Conservation (phyloP, 2,113 vertebrate species). For the Tyrannus savana region DNA sequence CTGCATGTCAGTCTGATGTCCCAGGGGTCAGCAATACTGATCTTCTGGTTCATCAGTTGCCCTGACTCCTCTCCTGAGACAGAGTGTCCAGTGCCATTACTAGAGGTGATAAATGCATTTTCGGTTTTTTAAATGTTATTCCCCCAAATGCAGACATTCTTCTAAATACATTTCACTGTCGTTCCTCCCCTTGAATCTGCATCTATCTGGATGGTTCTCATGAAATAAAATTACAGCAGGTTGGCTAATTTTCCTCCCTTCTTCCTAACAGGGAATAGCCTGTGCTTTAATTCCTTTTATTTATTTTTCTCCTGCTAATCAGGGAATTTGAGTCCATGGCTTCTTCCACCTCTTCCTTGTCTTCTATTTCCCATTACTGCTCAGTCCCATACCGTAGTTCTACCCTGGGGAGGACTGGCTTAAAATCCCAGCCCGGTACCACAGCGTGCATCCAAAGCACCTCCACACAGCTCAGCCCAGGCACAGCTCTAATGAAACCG, state of each 20-base stretch:
- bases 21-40: neutral
- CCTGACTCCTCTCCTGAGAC: neutral
- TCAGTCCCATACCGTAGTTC: fast-evolving
- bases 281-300: neutral
- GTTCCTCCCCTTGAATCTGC: neutral
- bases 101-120: neutral
- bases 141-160: neutral
- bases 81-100: neutral
- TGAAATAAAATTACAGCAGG: neutral
- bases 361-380: neutral
- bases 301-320: neutral
- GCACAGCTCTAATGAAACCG: neutral
- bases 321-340: neutral
- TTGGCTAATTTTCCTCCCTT: neutral
- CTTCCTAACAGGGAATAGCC: neutral
- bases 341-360: neutral
- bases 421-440: neutral
- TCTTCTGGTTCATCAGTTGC: neutral
- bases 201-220: neutral
- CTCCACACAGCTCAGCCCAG: fast-evolving
- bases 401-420: neutral
- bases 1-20: neutral
- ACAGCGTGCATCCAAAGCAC: fast-evolving
- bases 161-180: neutral
- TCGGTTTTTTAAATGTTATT: neutral